Evolutionary conservation across 2,888 invertebrate genomes (phyloP).

Genomic region (Cinara cedri): DNA sequence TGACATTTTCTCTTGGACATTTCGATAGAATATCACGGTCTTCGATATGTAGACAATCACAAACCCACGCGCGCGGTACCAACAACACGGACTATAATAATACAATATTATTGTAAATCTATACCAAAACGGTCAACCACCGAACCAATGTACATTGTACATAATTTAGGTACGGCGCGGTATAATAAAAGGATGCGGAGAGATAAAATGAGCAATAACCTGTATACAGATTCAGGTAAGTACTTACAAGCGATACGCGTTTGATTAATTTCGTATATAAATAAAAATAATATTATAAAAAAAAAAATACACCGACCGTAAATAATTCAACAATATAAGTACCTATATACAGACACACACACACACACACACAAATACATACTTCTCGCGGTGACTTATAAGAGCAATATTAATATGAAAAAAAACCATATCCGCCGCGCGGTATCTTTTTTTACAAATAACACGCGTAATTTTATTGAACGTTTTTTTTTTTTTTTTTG

Average conservation of each 20-base stretch:
- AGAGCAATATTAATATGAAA: neutral
- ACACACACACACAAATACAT: too few relatives aligned
- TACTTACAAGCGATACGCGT: neutral
- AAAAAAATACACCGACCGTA: neutral
- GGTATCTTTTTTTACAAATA: neutral
- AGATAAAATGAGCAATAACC: neutral
- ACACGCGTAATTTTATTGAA: constrained; percentile 18
- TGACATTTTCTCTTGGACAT: too few relatives aligned
- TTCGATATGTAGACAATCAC: too few relatives aligned
- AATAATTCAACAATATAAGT: too few relatives aligned
- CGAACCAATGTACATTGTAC: neutral
- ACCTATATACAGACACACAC: too few relatives aligned
- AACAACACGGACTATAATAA: neutral
- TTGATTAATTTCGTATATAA: neutral
- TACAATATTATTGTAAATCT: neutral
- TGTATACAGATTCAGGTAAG: too few relatives aligned
- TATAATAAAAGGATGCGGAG: neutral
- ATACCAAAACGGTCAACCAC: neutral
- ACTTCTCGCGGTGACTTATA: neutral
- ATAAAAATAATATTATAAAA: neutral
- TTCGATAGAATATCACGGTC: too few relatives aligned
- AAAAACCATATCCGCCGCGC: neutral
- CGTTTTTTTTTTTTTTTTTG: neutral
- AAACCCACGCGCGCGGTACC: neutral
- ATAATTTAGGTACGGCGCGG: too few relatives aligned